Conservation (phyloP, 2,888 invertebrate genomes). For the Volucella zonaria region DNA sequence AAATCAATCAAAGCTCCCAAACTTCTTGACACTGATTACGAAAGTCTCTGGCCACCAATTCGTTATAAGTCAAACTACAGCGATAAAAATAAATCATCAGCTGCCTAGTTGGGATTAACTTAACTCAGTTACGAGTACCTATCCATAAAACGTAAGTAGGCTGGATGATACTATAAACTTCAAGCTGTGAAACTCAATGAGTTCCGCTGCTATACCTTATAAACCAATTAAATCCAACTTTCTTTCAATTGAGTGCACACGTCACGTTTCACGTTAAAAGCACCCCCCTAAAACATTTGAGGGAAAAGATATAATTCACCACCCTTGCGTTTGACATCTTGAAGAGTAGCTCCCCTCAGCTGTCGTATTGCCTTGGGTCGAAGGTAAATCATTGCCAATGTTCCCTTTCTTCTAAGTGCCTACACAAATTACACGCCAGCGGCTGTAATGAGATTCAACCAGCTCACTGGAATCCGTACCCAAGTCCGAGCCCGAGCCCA, state of each 20-base stretch:
- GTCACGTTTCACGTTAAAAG: not conserved
- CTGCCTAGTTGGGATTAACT: too few species aligned
- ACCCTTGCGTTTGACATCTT: slow-evolving; percentile 42
- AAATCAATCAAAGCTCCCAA: too few species aligned
- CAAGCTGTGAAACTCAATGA: slow-evolving; percentile 22
- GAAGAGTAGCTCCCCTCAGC: not conserved
- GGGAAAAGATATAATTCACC: slow-evolving; percentile 31
- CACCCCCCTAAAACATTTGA: slow-evolving; percentile 21
- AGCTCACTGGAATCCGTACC: slow-evolving; percentile 40
- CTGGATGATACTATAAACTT: too few species aligned
- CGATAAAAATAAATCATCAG: too few species aligned
- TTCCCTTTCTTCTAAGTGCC: slow-evolving; percentile 19
- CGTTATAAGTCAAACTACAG: too few species aligned
- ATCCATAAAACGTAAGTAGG: not conserved
- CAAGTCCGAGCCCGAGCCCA: slow-evolving; percentile 24
- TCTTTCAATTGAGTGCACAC: not conserved
- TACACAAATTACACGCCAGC: slow-evolving; percentile 50
- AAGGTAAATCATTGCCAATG: slow-evolving; percentile 56
- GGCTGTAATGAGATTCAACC: slow-evolving; percentile 54
- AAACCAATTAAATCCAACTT: slow-evolving; percentile 46
- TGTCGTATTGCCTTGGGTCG: not conserved
- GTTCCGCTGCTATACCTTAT: slow-evolving; percentile 20
- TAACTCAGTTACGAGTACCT: too few species aligned
- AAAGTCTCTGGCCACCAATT: too few species aligned
- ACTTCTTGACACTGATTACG: too few species aligned